phyloP scores from a whole-genome alignment of 2,797 vertebrate genomes.

The Lutjanus argentimaculatus region DNA sequence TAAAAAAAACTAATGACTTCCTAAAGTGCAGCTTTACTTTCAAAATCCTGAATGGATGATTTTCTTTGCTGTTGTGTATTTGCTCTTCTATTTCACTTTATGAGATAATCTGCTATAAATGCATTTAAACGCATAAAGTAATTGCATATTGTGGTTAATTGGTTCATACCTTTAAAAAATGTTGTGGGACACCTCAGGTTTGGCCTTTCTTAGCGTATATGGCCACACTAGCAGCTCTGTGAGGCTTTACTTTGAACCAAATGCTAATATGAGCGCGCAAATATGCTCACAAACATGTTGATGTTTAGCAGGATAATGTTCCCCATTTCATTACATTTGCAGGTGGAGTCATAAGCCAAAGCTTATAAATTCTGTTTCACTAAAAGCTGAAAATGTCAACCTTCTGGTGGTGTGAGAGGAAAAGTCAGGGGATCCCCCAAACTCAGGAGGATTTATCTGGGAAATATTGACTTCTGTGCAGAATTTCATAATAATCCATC shows the following conservation, averaged over 20 bases:
- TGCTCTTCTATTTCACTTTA: not conserved
- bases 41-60: not conserved
- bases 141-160: not conserved
- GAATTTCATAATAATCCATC: not conserved
- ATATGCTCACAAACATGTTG: not conserved
- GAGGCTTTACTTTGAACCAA: no score
- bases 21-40: not conserved
- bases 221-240: no score
- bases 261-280: not conserved
- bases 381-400: constrained; percentile 6
- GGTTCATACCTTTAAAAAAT: not conserved
- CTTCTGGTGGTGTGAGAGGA: not conserved
- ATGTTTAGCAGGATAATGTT: not conserved
- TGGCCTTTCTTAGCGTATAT: not conserved
- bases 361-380: not conserved
- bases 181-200: no score
- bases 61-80: not conserved
- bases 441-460: not conserved
- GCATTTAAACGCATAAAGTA: not conserved
- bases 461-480: not conserved
- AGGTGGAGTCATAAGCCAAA: no score
- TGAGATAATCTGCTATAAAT: no score
- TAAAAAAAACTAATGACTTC: not conserved
- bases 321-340: not conserved
- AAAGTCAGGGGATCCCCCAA: not conserved